Base-by-base conservation (phyloP, 2,888 invertebrate genomes). In the Siphlonurus alternatus region DNA sequence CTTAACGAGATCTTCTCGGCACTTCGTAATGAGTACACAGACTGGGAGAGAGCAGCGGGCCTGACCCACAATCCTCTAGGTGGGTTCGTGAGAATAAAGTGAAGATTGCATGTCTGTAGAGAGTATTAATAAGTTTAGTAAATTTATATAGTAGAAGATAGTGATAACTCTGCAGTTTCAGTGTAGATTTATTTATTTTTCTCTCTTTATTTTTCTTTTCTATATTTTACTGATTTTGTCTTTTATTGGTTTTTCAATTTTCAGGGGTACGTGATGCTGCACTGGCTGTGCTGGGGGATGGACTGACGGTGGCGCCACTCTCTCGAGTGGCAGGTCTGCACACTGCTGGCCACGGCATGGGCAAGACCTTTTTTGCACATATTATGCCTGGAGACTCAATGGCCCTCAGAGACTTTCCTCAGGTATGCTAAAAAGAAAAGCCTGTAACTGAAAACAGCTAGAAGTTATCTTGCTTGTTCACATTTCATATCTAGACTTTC, bases 1-100 rank as follows among this genome's bases (percentile, higher is more conserved):
- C 82, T 95, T 70, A 93, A 93, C 77, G 95, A 96, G 79, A 93
- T 93, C 73, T 91, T 92, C 76, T 93, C 94, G 63, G 93, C 95
- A 63, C 81, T 96, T 51, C 81, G 88, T 76, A 95, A 96, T 76
- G 94, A 96, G 76, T 97, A 97, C 77, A 95, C 94, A 66, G 94
- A 96, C 76, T 96, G 96, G 95, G 93, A 90, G 76, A 84, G 87
- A 71, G 61, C 64, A 3, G 61, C 53, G 53, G 64, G 64, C 53
- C 19, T 15, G 51, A 23, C 19, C 5, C 63, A 59, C 25, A 56
- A 56, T n/a, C 56, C 56, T 22, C 22, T 56, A 5, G 56, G 56
- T 56, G 20, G 5, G n/a, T 38, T 10, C n/a, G n/a, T n/a, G n/a
- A n/a, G n/a, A n/a, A n/a, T n/a, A n/a, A n/a, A n/a, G n/a, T n/a